Conservation (phyloP, 2,888 invertebrate species). For the Drosophila histrio region DNA sequence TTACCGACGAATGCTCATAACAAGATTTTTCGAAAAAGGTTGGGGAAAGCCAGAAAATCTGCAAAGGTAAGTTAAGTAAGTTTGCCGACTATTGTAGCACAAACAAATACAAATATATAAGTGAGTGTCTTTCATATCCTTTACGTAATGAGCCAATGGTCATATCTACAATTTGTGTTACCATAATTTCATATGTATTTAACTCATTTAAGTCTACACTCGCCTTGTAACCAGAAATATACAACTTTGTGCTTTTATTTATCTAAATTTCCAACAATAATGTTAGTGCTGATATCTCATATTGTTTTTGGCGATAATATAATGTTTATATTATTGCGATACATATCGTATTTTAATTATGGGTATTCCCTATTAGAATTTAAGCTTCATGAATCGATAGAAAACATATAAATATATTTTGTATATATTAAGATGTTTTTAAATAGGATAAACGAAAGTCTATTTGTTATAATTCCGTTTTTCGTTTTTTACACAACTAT, state of each 20-base stretch:
- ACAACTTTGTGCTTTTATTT: neutral
- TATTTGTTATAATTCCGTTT: neutral
- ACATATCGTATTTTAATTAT: constrained; percentile 16
- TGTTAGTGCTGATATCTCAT: neutral
- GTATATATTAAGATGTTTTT: neutral
- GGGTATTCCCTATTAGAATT: constrained; percentile 11
- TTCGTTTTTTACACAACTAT: neutral
- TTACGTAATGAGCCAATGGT: constrained; percentile 34
- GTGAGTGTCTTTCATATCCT: constrained; percentile 9
- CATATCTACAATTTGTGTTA: neutral
- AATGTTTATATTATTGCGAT: constrained; percentile 4
- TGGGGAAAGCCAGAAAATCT: constrained; percentile 98
- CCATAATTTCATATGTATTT: neutral
- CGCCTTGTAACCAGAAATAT: neutral
- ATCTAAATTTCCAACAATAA: constrained; percentile 25
- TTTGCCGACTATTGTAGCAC: neutral
- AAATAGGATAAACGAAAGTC: neutral
- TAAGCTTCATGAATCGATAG: neutral
- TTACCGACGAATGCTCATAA: constrained; percentile 93
- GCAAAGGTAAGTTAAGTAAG: constrained; percentile 87
- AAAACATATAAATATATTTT: neutral
- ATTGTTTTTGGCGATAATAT: constrained; percentile 23
- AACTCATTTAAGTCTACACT: neutral
- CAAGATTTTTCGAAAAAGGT: constrained; percentile 97
- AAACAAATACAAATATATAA: neutral